phyloP scores from a whole-genome alignment of 2,888 invertebrate genomes.

The Amiota minor region DNA sequence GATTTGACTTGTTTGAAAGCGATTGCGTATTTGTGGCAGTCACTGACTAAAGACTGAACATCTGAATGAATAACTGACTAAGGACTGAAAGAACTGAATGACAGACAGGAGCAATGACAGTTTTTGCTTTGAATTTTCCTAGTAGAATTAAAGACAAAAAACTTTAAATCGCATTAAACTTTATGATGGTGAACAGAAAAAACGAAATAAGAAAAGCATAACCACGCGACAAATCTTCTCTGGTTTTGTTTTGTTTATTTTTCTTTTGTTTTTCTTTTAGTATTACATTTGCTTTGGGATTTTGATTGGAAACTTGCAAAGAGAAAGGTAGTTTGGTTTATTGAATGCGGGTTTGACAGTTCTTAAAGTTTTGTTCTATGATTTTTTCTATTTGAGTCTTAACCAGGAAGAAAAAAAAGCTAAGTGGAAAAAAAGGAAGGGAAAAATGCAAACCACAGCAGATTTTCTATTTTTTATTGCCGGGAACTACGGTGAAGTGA shows the following conservation, averaged over 20 bases:
- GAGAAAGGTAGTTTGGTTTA: not conserved
- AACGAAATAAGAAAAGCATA: not conserved
- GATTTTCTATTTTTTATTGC: too few relatives aligned
- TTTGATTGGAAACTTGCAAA: slow-evolving; percentile 3
- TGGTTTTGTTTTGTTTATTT: not conserved
- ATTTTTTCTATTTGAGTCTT: not conserved
- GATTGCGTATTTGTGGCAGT: not conserved
- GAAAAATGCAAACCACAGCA: not conserved
- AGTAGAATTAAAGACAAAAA: not conserved
- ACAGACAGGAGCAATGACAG: not conserved
- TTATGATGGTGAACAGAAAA: too few relatives aligned
- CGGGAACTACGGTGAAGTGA: not conserved
- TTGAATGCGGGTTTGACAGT: not conserved
- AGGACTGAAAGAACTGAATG: not conserved
- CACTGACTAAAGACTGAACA: not conserved
- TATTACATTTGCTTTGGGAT: not conserved
- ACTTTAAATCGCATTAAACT: not conserved
- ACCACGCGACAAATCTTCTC: not conserved
- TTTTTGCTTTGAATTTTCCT: not conserved
- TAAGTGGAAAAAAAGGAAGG: not conserved
- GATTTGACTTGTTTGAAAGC: not conserved
- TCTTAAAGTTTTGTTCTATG: not conserved
- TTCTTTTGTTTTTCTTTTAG: not conserved
- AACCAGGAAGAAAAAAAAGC: not conserved
- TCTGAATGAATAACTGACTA: not conserved